Base-by-base conservation (phyloP, 2,113 vertebrate species). In the Syngnathus typhle region DNA sequence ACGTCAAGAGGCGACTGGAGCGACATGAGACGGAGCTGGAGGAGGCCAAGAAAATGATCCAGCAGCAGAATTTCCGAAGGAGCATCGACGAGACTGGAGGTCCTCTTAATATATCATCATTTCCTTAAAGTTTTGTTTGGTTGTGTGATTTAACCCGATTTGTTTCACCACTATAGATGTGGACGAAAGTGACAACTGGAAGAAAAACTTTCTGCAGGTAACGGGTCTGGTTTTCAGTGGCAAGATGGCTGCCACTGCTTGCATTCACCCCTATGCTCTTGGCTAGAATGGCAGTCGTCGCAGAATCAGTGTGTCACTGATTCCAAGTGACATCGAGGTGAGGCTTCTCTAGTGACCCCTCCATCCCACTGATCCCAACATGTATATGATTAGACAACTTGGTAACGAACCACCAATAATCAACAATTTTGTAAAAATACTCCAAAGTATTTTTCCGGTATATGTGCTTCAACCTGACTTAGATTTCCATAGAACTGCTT, bases 251-350 rank as follows among this genome's bases (percentile, higher is more conserved):
- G 6, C 7, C 0, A 36, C 65, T 32, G 3, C 51, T 51, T 73
- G 6, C 32, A 7, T 21, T 47, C 11, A 38, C 38, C 4, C 32
- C 2, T 58, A 21, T 32, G 32, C 49, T 59, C 54, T 52, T 61
- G 12, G 4, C 67, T 68, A 93, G 92, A 84, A 62, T 5, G 77
- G 61, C 27, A 23, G 76, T 2, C 91, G 92, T 1, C 87, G 90
- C 43, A 86, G 93, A n/a, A 79, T 94, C 85, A 94, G 93, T 68
- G 74, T 92, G 0, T 90, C 92, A 0, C 61, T 95, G 19, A 90
- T 94, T 82, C 76, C 90, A 60, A 90, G 70, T 60, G 85, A 90
- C 73, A 72, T 72, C 66, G 74, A 85, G 88, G 89, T 92, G 15
- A 66, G 19, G 1, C 10, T 4, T 65, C 6, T n/a, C 49, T 21